Evolutionary conservation across 2,113 vertebrate genomes (phyloP).

Genomic region (Stigmatopora nigra): DNA sequence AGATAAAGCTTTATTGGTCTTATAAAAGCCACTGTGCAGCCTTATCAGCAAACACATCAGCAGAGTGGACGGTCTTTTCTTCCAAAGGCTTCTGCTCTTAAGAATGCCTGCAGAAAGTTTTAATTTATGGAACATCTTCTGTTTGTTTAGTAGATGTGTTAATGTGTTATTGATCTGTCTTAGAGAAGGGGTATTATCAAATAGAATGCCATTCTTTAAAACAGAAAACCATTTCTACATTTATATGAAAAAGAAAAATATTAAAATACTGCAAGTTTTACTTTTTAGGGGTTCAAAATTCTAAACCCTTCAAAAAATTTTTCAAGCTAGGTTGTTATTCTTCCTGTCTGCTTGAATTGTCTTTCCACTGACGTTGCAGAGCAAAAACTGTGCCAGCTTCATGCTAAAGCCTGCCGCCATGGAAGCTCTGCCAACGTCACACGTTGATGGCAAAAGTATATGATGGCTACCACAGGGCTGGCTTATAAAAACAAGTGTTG

Average conservation of each 20-base stretch:
- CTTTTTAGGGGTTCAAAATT: not conserved
- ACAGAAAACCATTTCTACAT: too few relatives aligned
- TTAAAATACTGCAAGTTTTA: not conserved
- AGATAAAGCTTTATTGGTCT: slow-evolving; percentile 56
- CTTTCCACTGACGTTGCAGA: not conserved
- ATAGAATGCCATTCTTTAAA: not conserved
- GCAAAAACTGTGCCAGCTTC: not conserved
- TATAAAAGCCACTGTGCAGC: slow-evolving; percentile 50
- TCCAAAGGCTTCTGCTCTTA: slow-evolving; percentile 4
- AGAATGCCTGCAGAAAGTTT: slow-evolving; percentile 9
- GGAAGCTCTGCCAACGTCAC: slow-evolving; percentile 2
- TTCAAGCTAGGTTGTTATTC: not conserved
- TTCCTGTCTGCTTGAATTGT: not conserved
- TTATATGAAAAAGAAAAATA: not conserved
- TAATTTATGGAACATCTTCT: not conserved
- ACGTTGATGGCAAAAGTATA: slow-evolving; percentile 3
- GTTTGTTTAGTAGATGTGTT: not conserved
- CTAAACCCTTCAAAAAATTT: not conserved
- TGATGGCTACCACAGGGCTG: slow-evolving; percentile 9
- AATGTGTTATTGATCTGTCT: not conserved
- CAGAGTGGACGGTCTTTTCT: slow-evolving; percentile 43
- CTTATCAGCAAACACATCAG: slow-evolving; percentile 42
- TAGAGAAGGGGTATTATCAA: not conserved
- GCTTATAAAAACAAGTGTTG: slow-evolving; percentile 6
- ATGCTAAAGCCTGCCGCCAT: not conserved